Percentiles rank a stretch among this genome's conserved stretches.
Evolutionary conservation across 2,888 invertebrate species (phyloP).

Genomic region (Bombylius discolor): DNA sequence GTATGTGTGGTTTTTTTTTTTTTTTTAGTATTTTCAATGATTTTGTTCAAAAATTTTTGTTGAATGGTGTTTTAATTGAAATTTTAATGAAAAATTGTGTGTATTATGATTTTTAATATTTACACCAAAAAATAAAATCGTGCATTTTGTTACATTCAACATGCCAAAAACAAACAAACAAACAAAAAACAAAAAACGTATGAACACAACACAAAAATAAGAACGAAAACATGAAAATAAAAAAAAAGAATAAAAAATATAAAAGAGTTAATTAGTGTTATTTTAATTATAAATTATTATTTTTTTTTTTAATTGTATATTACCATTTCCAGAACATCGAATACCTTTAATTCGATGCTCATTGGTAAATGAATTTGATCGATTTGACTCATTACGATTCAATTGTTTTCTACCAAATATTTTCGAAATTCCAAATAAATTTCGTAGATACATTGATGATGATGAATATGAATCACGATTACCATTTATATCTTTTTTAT

Average conservation of each 20-base stretch:
- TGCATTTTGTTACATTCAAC: too few relatives aligned
- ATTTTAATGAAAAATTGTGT: too few relatives aligned
- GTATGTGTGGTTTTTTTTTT: background rate
- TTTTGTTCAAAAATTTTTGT: too few relatives aligned
- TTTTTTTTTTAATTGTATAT: conserved; percentile 3
- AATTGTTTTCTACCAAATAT: conserved; percentile 8
- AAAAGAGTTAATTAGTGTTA: background rate
- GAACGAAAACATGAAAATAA: conserved; percentile 13
- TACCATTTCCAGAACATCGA: conserved; percentile 34
- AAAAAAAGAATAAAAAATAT: conserved; percentile 24
- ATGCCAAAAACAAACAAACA: too few relatives aligned
- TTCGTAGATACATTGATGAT: background rate
- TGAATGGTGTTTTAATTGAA: too few relatives aligned
- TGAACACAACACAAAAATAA: background rate
- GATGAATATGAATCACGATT: background rate
- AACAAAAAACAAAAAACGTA: conserved; percentile 13
- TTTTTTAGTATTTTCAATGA: too few relatives aligned
- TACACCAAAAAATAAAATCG: too few relatives aligned
- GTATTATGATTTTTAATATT: too few relatives aligned
- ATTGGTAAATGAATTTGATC: conserved; percentile 20
- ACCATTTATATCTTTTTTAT: conserved; percentile 1
- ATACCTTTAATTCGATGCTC: conserved; percentile 34
- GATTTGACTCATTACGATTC: conserved; percentile 7
- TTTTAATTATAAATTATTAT: background rate
- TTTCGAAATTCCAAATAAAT: conserved; percentile 8